phyloP scores from a whole-genome alignment of 2,113 vertebrate genomes.

The Lampris incognitus region DNA sequence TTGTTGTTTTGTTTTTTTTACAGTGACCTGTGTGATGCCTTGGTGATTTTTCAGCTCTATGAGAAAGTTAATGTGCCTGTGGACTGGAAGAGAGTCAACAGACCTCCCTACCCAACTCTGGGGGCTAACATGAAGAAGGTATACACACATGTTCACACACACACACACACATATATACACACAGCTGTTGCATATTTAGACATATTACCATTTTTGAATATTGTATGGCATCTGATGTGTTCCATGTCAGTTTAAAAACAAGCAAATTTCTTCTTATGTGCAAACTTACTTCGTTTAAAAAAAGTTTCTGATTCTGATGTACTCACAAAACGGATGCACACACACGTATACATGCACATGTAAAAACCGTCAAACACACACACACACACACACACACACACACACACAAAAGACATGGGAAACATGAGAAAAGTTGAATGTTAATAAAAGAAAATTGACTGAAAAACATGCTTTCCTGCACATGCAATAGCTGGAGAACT shows the following conservation, averaged over 20 bases:
- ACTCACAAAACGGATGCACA: background rate
- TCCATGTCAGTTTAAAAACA: no score
- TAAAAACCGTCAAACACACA: background rate
- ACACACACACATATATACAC: background rate
- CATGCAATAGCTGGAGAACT: slow-evolving; percentile 91
- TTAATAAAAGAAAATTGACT: background rate
- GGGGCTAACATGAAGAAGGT: slow-evolving; percentile 97
- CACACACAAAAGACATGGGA: background rate
- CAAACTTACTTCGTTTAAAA: no score
- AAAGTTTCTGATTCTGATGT: no score
- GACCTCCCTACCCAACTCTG: slow-evolving; percentile 88
- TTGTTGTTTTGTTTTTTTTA: slow-evolving; percentile 11
- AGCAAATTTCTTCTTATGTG: no score
- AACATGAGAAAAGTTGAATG: background rate
- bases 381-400: background rate
- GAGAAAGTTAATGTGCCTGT: slow-evolving; percentile 89
- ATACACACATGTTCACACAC: background rate
- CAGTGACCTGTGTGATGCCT: slow-evolving; percentile 83
- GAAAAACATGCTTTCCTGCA: background rate
- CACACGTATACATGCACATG: background rate
- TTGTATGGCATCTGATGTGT: no score
- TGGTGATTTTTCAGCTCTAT: slow-evolving; percentile 94
- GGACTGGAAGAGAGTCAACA: slow-evolving; percentile 91
- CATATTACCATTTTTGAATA: no score
- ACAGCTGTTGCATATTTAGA: no score